A percentile compares a stretch with the other conserved stretches of the same genome.
Conservation (phyloP, 2,797 vertebrate species). For the Cheirogaleus major region DNA sequence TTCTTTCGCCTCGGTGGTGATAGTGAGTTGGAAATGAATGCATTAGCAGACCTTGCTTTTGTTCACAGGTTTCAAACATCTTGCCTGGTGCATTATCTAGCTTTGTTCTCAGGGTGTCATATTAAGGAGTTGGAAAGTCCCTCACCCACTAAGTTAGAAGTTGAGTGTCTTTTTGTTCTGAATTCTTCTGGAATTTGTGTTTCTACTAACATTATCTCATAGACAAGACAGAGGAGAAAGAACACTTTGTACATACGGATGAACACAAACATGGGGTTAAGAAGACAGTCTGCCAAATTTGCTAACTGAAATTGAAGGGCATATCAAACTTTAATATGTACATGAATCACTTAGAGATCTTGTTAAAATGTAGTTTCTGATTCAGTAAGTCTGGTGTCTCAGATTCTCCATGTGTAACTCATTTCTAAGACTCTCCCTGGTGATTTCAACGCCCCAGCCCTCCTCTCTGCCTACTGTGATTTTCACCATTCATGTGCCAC, state of each 20-base stretch:
- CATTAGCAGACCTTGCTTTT: not conserved
- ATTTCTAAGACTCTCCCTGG: too few relatives aligned
- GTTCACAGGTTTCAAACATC: not conserved
- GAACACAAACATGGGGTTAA: not conserved
- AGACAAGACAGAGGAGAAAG: not conserved
- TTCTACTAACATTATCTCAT: not conserved
- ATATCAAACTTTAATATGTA: not conserved
- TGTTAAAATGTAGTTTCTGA: not conserved
- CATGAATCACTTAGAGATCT: not conserved
- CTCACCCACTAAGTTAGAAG: not conserved
- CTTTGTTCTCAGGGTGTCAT: not conserved
- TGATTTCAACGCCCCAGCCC: accelerated
- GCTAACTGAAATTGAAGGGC: not conserved
- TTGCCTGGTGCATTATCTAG: not conserved
- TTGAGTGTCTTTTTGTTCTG: not conserved
- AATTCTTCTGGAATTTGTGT: not conserved
- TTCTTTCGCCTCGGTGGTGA: not conserved
- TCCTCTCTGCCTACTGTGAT: accelerated
- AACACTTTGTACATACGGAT: not conserved
- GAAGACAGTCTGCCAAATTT: not conserved
- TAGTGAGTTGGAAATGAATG: not conserved
- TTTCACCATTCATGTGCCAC: not conserved
- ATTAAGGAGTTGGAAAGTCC: not conserved
- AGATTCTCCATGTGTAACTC: not conserved
- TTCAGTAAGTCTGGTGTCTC: not conserved